A percentile compares a stretch with the other conserved stretches of the same genome.
These are phyloP conservation scores for Cochlearius cochlearius DNA, from an alignment of 2,113 vertebrate species.

Conservation along the genomic window DNA sequence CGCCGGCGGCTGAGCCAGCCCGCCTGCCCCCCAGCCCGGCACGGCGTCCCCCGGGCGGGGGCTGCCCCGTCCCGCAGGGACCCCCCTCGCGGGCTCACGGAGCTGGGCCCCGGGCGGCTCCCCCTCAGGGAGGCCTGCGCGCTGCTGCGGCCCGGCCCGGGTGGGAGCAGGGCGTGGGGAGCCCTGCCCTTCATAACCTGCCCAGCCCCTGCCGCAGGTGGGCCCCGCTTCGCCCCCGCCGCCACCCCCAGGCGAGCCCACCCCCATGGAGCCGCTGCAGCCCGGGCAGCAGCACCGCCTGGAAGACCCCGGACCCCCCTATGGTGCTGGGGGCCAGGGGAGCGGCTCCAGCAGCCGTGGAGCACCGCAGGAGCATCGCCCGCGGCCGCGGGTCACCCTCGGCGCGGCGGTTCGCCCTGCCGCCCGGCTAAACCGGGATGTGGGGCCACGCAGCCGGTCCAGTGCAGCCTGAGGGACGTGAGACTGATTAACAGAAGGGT, in stretches of 20 bases:
- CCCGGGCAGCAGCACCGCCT: not conserved
- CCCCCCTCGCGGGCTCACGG: not conserved
- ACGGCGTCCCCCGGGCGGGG: rapidly evolving
- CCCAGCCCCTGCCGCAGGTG: not conserved
- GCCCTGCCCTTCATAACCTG: not conserved
- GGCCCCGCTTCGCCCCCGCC: rapidly evolving
- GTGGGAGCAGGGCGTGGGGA: rapidly evolving
- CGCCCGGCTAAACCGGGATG: rapidly evolving
- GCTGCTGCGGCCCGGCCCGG: not conserved
- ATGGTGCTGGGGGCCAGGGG: rapidly evolving
- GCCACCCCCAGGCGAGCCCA: not conserved
- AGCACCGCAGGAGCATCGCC: rapidly evolving
- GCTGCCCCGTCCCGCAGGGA: too few relatives aligned
- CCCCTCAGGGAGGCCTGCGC: not conserved
- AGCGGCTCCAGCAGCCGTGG: rapidly evolving
- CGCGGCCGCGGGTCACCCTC: rapidly evolving
- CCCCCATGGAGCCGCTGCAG: rapidly evolving
- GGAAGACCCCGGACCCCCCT: rapidly evolving
- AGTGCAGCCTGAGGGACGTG: rapidly evolving
- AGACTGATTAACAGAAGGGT: too few relatives aligned
- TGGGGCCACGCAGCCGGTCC: rapidly evolving
- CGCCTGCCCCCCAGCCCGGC: too few relatives aligned
- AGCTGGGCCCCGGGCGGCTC: rapidly evolving
- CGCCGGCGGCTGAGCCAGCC: too few relatives aligned
- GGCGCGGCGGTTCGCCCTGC: rapidly evolving